Evolutionary conservation across 2,797 vertebrate genomes (phyloP), one percentile per base, ranked within the genome.

Genomic region (Stomatorhinus walkeri): DNA sequence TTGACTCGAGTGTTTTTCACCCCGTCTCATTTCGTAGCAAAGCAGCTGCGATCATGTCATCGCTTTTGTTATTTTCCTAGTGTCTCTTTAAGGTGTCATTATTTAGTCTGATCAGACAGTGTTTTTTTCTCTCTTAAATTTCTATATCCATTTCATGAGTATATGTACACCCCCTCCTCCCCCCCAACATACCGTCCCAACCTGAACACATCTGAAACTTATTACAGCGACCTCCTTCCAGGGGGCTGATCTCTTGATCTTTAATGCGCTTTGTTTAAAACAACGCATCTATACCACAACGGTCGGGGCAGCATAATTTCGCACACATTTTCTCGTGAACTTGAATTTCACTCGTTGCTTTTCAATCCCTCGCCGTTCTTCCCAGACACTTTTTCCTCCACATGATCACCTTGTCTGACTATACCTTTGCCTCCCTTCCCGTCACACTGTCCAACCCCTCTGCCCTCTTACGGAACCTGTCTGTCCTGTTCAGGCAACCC

Each of bases 121-220:
- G 93, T 94, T 95, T 94, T 93, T 95, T 92, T 94, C 94, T 49
- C 36, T 94, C 94, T 95, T 93, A 91, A 93, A 94, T 95, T 93
- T 94, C 94, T 94, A 94, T 95, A 95, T 93, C 94, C 93, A 92
- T 92, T 93, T 94, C 95, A 94, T 91, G 93, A 94, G 94, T 94
- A 94, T 96, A 90, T 94, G 81, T 95, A 95, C 94, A 93, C 89
- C 8, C 91, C 91, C 90, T 5, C 89, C 6, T 91, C 91, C 91
- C 90, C 91, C 91, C 92, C 90, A 91, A 93, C 51, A 90, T 92
- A 91, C 92, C 93, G 92, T 92, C 89, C 91, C 93, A 95, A 94
- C 94, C 94, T 93, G 92, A 94, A 92, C 93, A 94, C 94, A 95
- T 94, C 94, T 96, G 94, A 95, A 95, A 96, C 92, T 95, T 95